Conservation (phyloP, 2,113 vertebrate genomes). For the Nannospalax galili region DNA sequence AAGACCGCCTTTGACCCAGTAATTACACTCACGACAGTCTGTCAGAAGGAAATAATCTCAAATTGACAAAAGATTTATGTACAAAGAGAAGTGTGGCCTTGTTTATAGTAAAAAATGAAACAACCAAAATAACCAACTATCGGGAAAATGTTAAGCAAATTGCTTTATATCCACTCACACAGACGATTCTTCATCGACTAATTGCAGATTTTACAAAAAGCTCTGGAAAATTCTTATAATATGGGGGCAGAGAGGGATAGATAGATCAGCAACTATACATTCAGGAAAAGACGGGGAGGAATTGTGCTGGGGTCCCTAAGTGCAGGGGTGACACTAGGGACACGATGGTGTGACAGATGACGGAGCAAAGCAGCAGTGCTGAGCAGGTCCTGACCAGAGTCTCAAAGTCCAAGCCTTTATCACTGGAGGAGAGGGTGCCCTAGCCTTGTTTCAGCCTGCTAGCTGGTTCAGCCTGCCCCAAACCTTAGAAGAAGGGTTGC, state of each 20-base stretch:
- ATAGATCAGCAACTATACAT: neutral
- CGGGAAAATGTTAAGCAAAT: constrained; percentile 36
- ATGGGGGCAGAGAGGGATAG: neutral
- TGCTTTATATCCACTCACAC: constrained; percentile 38
- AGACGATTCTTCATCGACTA: neutral
- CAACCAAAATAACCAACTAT: constrained; percentile 49
- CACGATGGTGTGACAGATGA: neutral
- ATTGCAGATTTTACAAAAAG: constrained; percentile 37
- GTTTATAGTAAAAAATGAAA: constrained; percentile 58
- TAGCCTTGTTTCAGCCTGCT: neutral
- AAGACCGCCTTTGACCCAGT: constrained; percentile 67
- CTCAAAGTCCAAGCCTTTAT: neutral
- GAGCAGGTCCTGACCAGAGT: neutral
- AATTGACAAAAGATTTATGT: constrained; percentile 71
- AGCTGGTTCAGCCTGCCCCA: neutral
- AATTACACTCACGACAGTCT: constrained; percentile 15
- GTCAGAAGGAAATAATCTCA: constrained; percentile 61
- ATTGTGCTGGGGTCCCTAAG: neutral
- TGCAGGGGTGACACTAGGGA: neutral
- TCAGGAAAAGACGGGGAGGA: neutral
- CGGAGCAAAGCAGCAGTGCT: neutral
- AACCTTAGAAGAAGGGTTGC: neutral
- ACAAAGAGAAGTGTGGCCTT: constrained; percentile 43
- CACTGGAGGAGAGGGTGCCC: neutral
- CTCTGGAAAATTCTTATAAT: constrained; percentile 14